phyloP scores from a whole-genome alignment of 2,888 invertebrate genomes.

The Aphidoletes aphidimyza region DNA sequence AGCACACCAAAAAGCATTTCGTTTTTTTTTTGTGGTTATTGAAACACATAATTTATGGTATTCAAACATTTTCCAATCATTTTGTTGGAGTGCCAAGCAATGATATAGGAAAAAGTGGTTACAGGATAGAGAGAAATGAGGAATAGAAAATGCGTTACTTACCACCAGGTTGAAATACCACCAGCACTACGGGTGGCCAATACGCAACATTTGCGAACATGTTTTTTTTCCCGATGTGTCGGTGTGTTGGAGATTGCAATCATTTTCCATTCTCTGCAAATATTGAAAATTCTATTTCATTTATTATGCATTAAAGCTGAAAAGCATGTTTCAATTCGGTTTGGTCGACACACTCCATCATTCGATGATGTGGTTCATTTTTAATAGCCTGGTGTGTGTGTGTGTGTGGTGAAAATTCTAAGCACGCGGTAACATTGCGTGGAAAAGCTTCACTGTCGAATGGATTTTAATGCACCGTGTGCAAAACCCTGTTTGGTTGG shows the following conservation, averaged over 20 bases:
- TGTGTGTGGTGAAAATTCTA: background rate
- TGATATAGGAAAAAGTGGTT: too few species aligned
- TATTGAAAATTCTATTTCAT: conserved; percentile 40
- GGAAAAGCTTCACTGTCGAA: background rate
- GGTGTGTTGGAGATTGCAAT: background rate
- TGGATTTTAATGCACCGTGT: background rate
- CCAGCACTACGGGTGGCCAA: too few species aligned
- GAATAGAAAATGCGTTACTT: conserved; percentile 6
- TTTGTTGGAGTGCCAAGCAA: background rate
- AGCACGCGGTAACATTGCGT: background rate
- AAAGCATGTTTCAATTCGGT: background rate
- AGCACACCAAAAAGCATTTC: background rate
- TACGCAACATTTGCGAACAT: background rate
- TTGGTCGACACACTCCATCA: too few species aligned
- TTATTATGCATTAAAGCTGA: conserved; percentile 40
- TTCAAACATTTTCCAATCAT: background rate
- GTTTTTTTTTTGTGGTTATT: background rate
- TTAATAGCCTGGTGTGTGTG: too few species aligned
- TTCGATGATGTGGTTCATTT: background rate
- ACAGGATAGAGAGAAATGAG: background rate
- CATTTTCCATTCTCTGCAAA: background rate
- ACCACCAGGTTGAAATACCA: too few species aligned
- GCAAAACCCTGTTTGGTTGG: background rate
- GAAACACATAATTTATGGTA: conserved; percentile 4
- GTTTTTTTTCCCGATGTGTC: background rate